These are phyloP conservation scores for Geococcyx californianus DNA, from an alignment of 2,113 vertebrate genomes.

Conservation along the genomic window DNA sequence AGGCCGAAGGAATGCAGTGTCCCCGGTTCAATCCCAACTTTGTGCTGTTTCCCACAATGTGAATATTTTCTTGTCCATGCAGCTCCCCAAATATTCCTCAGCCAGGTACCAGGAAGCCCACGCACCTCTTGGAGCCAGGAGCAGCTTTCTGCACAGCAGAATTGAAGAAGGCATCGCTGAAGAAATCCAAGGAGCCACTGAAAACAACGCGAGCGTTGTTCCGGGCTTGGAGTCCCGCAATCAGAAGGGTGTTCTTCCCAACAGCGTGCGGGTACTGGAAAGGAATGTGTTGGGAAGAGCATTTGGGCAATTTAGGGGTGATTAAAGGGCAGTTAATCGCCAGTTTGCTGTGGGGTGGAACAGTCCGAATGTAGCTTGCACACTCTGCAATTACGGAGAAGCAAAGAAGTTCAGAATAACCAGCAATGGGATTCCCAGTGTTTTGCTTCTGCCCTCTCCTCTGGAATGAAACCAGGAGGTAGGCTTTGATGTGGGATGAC, in stretches of 20 bases:
- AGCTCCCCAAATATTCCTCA: fast-evolving
- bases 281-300: fast-evolving
- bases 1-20: too few species aligned
- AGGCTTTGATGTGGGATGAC: not conserved
- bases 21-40: not conserved
- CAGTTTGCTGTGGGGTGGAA: too few species aligned
- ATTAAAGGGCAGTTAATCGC: not conserved
- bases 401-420: not conserved
- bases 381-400: not conserved
- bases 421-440: not conserved
- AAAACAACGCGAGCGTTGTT: slow-evolving; percentile 97
- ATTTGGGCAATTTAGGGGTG: fast-evolving
- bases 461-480: not conserved
- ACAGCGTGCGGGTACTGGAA: slow-evolving; percentile 93
- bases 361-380: not conserved
- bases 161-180: slow-evolving; percentile 95
- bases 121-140: slow-evolving; percentile 85
- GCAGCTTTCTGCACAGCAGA: slow-evolving; percentile 91
- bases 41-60: not conserved
- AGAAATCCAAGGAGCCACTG: slow-evolving; percentile 95
- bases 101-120: fast-evolving
- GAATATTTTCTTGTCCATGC: not conserved
- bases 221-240: slow-evolving; percentile 93
- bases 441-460: not conserved
- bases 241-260: slow-evolving; percentile 95